Base-by-base conservation (phyloP, 2,797 vertebrate species). In the Anisognathus igniventris region DNA sequence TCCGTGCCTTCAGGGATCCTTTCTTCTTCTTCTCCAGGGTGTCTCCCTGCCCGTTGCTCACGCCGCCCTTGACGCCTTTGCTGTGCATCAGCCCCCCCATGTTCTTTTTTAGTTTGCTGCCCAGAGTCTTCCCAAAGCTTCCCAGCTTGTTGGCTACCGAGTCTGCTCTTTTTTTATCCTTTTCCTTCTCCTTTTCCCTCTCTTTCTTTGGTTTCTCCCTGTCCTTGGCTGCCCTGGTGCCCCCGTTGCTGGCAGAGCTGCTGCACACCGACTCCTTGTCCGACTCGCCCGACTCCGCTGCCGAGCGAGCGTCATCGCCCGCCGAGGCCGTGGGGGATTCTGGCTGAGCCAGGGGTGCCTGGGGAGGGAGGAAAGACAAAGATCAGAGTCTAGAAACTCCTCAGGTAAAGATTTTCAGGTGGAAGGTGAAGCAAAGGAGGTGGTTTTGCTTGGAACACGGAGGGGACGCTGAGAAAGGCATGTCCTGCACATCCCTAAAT, bases 251-350 rank as follows among this genome's bases (percentile, higher is more conserved):
- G 0, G 99, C 98, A 3, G 99, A 99, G 95, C 98, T 99, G 98
- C 99, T 99, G 98, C 99, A 99, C 30, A 99, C 98, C 0, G 99
- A 99, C 97, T 99, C 99, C 96, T 99, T 99, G 97, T 99, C 99
- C 0, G 99, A 99, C 50, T 99, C 99, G 3, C 99, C 99, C 0
- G 99, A 99, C 93, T 99, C 99, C 0, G 98, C 98, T 0, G 99
- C 99, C 0, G 98, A 99, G 3, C 99, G 98, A 11, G 98, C 97
- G 0, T 99, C 99, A 3, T 99, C 99, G 4, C 99, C 99, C 0
- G 99, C 98, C 0, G 98, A 99, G 16, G 99, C 99, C 0, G 99
- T 99, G 2, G 99, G 99, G 5, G 99, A 99, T 91, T 99, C 99
- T 0, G 99, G 99, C 96, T 99, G 99, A 28, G 99, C 99, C 92